These are phyloP conservation scores for Unio pictorum DNA, from an alignment of 2,888 invertebrate species.

Conservation along the genomic window DNA sequence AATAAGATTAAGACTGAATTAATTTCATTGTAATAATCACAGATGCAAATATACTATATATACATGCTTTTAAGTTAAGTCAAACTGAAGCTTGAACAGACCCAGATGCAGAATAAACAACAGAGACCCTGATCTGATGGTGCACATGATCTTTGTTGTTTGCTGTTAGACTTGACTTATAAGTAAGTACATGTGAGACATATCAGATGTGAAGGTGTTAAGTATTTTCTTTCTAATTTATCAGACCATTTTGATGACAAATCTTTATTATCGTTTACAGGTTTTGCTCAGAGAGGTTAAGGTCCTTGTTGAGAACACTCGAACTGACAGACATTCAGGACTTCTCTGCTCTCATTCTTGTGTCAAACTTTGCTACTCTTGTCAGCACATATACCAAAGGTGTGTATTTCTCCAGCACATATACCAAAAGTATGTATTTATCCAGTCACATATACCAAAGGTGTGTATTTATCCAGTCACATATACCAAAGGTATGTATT, in stretches of 20 bases:
- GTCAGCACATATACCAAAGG: slow-evolving; percentile 93
- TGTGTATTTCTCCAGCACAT: slow-evolving; percentile 20
- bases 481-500: too few species aligned
- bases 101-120: too few species aligned
- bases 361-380: slow-evolving; percentile 91
- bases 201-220: neutral
- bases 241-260: neutral
- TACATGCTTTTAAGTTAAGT: too few species aligned
- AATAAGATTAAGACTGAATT: too few species aligned
- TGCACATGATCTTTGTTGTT: too few species aligned
- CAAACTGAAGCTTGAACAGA: too few species aligned
- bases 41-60: too few species aligned
- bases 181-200: neutral
- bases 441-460: too few species aligned
- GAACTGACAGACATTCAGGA: slow-evolving; percentile 93
- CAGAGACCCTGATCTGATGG: too few species aligned
- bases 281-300: slow-evolving; percentile 93
- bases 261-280: slow-evolving; percentile 53
- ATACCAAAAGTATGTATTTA: neutral
- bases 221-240: neutral
- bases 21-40: too few species aligned
- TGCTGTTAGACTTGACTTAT: too few species aligned
- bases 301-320: slow-evolving; percentile 89
- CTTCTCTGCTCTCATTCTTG: slow-evolving; percentile 86
- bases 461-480: too few species aligned